Percentiles rank a stretch among this genome's conserved stretches.
Evolutionary conservation across 64 coral and sea anemone species (phyloP).

Genomic region (Cladopsammia gracilis): DNA sequence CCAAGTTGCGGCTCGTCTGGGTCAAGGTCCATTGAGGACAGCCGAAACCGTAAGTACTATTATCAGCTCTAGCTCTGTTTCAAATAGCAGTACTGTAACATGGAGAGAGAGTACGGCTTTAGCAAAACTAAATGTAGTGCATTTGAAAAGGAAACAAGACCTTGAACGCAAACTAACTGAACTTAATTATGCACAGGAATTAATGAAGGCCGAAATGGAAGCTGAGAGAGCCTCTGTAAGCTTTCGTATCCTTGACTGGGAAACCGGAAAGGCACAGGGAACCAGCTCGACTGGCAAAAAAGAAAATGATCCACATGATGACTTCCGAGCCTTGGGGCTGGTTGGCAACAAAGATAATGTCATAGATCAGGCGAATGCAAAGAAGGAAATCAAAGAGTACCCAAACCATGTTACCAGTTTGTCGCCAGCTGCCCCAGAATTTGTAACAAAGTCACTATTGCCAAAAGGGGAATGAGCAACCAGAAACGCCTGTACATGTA

Average conservation of each 20-base stretch:
- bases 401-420: no score
- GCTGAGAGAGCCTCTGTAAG: background rate
- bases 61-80: background rate
- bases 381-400: no score
- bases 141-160: conserved; percentile 60
- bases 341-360: no score
- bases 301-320: no score
- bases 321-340: no score
- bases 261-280: background rate
- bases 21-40: background rate
- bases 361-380: no score
- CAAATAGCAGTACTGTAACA: background rate
- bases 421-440: no score
- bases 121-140: conserved; percentile 41
- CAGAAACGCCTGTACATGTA: background rate
- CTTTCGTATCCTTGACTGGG: background rate
- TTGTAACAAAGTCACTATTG: background rate
- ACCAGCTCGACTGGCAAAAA: no score
- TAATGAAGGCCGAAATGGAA: conserved; percentile 31
- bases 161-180: background rate
- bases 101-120: conserved; percentile 42
- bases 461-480: background rate
- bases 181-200: conserved; percentile 17
- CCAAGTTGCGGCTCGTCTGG: background rate
- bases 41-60: no score